Conservation (phyloP, 2,113 vertebrate species). For the Elgaria multicarinata region DNA sequence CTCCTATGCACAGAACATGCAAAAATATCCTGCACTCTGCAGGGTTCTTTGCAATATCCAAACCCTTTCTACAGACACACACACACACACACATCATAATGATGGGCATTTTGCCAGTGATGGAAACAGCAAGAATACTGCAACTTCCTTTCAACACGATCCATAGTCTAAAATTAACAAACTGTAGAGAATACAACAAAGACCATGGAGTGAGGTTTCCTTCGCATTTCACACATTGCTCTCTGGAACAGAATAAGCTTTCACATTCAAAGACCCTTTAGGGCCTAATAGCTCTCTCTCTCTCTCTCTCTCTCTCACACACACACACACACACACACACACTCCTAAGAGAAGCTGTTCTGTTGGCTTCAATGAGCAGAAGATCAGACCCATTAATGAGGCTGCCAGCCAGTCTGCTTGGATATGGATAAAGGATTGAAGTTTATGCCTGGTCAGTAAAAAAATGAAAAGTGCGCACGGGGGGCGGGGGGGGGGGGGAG, state of each 20-base stretch:
- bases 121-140: background rate
- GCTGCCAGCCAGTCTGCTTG: conserved; percentile 63
- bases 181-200: background rate
- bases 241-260: background rate
- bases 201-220: background rate
- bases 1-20: background rate
- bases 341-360: conserved; percentile 50
- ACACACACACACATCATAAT: background rate
- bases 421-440: conserved; percentile 55
- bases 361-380: conserved; percentile 59
- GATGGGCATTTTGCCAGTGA: background rate
- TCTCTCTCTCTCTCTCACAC: no score
- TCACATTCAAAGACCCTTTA: background rate
- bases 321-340: conserved; percentile 9
- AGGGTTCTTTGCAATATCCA: background rate
- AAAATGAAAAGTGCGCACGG: conserved; percentile 43
- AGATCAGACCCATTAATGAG: conserved; percentile 42
- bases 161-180: background rate
- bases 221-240: background rate
- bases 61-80: no score
- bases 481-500: no score
- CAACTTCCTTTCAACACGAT: background rate
- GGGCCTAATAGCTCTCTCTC: no score
- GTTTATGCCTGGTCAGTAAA: conserved; percentile 49
- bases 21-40: background rate